A percentile compares a stretch with the other conserved stretches of the same genome.
Conservation (phyloP, 2,797 vertebrate genomes). For the Parauchenoglanis ngamensis region DNA sequence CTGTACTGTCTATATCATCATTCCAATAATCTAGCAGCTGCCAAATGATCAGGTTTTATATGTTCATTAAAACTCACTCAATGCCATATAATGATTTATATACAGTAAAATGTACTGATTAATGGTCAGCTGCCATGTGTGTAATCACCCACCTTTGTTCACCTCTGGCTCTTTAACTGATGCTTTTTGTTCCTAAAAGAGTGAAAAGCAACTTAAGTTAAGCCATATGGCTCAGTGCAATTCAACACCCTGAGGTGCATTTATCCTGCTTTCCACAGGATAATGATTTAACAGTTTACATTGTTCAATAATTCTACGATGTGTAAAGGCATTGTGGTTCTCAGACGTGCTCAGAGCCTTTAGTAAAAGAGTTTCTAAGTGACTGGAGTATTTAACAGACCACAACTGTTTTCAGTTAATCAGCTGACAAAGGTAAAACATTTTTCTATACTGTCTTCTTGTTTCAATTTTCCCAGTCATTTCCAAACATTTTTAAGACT, state of each 20-base stretch:
- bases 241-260: background rate
- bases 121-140: background rate
- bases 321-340: background rate
- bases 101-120: background rate
- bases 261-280: background rate
- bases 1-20: background rate
- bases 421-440: background rate
- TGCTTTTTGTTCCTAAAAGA: slow-evolving; percentile 53
- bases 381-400: background rate
- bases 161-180: slow-evolving; percentile 45
- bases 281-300: background rate
- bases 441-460: background rate
- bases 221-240: background rate
- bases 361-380: background rate
- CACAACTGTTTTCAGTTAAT: background rate
- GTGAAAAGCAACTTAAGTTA: slow-evolving; percentile 10
- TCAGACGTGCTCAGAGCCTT: background rate
- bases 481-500: too few species aligned
- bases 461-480: background rate
- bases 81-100: background rate
- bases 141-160: slow-evolving; percentile 51
- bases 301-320: background rate
- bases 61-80: background rate
- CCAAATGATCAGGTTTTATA: background rate
- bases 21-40: background rate